Base-by-base conservation (phyloP, 2,888 invertebrate genomes). In the Drosophila meridionalis region DNA sequence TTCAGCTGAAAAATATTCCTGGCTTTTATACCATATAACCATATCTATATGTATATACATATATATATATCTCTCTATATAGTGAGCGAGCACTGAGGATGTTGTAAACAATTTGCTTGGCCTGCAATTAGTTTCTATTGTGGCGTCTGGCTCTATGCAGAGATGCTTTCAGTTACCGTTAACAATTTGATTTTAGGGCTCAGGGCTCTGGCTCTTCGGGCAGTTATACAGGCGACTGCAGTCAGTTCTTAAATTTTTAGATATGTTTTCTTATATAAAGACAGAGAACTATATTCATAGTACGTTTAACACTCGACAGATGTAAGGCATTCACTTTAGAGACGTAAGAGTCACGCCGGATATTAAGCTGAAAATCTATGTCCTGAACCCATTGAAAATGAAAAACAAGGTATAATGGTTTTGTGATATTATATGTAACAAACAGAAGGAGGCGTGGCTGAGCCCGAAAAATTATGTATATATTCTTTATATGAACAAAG, bases 51-150 rank as follows among this genome's bases (percentile, higher is more conserved):
- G 8, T 40, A 40, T 14, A 40, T 14, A 14, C 30, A 14, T 48
- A 9, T 40, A 20, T 20, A 20, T 20, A 20, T 20, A 20, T 20
- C 20, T 20, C 6, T 47, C 12, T 47, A 47, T 48, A 55, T 20
- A 40, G 55, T 26, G 36, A 14, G 9, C 14, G 30, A 28, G 52
- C 52, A 45, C 2, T 26, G 14, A 53, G 57, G 28, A 60, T 48
- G 52, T 47, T 70, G 65, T 70, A 62, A 66, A 57, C 66, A 67
- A 75, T 76, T 71, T 71, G 75, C 53, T 62, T 60, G 50, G 50
- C 28, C 38, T 56, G 64, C 58, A 75, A 69, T 65, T 53, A 53
- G 52, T 66, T 63, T 56, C 59, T 47, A 56, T 74, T 66, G 70
- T 70, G 42, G 34, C 58, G 30, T 60, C 65, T 34, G 34, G 42